phyloP scores from a whole-genome alignment of 2,888 invertebrate species.

The Choristoneura rosaceana region DNA sequence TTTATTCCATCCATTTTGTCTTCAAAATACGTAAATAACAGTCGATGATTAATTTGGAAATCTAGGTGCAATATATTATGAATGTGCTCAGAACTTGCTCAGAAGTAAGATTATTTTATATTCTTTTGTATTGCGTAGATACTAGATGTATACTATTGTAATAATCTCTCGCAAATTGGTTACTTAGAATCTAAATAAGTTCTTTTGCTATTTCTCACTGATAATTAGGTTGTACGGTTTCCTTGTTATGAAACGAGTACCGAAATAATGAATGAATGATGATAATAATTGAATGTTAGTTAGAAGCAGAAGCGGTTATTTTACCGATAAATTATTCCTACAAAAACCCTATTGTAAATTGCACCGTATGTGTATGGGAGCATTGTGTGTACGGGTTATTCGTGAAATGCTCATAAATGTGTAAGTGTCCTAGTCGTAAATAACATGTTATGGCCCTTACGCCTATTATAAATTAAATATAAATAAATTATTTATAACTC shows the following conservation, averaged over 20 bases:
- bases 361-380: constrained; percentile 18
- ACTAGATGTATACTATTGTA: neutral
- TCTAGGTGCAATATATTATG: constrained; percentile 5
- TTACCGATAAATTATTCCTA: constrained; percentile 17
- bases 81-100: neutral
- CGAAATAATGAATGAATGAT: neutral
- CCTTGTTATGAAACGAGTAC: neutral
- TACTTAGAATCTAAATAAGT: neutral
- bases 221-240: neutral
- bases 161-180: neutral
- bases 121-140: neutral
- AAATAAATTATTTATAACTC: neutral
- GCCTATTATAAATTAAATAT: neutral
- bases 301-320: neutral
- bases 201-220: neutral
- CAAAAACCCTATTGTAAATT: constrained; percentile 10
- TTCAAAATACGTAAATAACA: neutral
- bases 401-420: constrained; percentile 37
- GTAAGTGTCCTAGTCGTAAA: constrained; percentile 38
- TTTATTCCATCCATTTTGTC: neutral
- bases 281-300: neutral
- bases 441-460: constrained; percentile 2
- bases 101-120: neutral
- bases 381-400: constrained; percentile 17
- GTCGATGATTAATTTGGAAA: neutral